phyloP scores from a whole-genome alignment of 2,797 vertebrate genomes.

The Euphonia xanthogaster region DNA sequence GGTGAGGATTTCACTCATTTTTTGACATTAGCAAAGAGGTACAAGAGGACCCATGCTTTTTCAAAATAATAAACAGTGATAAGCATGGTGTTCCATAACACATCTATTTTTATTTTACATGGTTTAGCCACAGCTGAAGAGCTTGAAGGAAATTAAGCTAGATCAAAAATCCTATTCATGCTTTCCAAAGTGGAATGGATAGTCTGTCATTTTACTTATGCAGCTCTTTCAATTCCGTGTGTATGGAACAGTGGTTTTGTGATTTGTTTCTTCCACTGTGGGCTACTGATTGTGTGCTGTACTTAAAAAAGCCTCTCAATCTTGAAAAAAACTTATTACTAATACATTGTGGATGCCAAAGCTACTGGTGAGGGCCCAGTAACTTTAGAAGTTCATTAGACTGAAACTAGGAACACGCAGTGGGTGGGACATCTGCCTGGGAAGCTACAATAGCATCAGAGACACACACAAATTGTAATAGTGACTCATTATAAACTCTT shows the following conservation, averaged over 20 bases:
- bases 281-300: constrained; percentile 37
- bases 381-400: constrained; percentile 37
- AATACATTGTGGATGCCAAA: neutral
- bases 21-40: constrained; percentile 34
- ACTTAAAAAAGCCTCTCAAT: constrained; percentile 50
- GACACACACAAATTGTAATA: constrained; percentile 43
- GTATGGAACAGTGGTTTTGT: constrained; percentile 63
- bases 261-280: constrained; percentile 61
- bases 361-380: constrained; percentile 16
- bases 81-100: constrained; percentile 2
- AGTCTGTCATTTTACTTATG: constrained; percentile 67
- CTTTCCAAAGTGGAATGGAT: constrained; percentile 72
- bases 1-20: constrained; percentile 15
- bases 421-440: neutral
- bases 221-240: constrained; percentile 53
- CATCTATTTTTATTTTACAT: constrained; percentile 72
- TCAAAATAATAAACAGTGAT: constrained; percentile 66
- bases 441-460: constrained; percentile 40
- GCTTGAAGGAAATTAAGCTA: constrained; percentile 69
- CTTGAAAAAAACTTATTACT: constrained; percentile 48
- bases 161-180: constrained; percentile 65
- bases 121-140: constrained; percentile 58
- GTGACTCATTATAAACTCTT: constrained; percentile 44
- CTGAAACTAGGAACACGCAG: constrained; percentile 49
- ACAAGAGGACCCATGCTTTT: neutral